Base-by-base conservation (phyloP, 2,113 vertebrate species). In the Cisticola juncidis region DNA sequence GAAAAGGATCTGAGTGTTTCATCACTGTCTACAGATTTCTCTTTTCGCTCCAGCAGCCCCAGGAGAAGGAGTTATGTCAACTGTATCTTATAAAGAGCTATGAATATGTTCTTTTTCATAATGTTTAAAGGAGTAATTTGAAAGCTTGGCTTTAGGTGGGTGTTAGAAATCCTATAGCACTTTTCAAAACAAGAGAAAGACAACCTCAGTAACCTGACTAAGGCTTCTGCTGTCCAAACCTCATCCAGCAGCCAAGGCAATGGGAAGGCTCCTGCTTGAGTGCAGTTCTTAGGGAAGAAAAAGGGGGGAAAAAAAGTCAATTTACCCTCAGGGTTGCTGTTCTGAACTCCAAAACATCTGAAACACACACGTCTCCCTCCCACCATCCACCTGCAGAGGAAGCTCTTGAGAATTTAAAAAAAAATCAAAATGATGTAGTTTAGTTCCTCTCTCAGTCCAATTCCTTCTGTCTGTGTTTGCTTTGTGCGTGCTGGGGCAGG, bases 111-210 rank as follows among this genome's bases (percentile, higher is more conserved):
- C 76, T 95, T 95, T 95, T 88, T 95, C 61, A 36, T 90, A 88
- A 77, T 66, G 42, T 96, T 96, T 96, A 93, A 95, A 86, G 51
- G 80, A 47, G 38, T 96, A 88, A 88, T 93, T 90, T 94, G 81
- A 90, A 96, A 94, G 73, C 77, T 95, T 93, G 90, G 92, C 92
- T 94, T 92, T 84, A 89, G 80, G 77, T 87, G 53, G 61, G 91
- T 93, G 96, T 97, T 94, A 94, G 92, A 96, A 96, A 96, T 92
- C 77, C 86, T 93, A 87, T 90, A 95, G 80, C 60, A 68, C 90
- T 95, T 93, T 38, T 96, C 88, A 93, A 96, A 96, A 94, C 77
- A 94, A 94, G 88, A 86, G 53, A 95, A 93, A 84, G 90, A 96
- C 93, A 96, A 82, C 90, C 70, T 93, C 86, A 72, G 88, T 92